Evolutionary conservation across 1,140 invertebrate species (phyloP).

Genomic region (Tetramorium parvispinum): DNA sequence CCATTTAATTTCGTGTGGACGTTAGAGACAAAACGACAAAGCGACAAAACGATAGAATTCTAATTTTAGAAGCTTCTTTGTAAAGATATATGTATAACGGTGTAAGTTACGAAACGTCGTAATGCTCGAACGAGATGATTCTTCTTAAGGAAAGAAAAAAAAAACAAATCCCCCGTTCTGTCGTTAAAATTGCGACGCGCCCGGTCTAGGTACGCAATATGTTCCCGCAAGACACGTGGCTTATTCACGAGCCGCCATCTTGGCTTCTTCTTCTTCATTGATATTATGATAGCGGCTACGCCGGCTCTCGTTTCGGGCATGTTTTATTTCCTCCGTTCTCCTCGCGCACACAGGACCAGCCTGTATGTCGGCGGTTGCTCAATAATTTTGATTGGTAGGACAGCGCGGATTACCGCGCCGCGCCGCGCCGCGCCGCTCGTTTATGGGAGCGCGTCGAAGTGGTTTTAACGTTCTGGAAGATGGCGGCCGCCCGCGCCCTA

Average conservation of each 20-base stretch:
- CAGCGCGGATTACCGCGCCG: slow-evolving; percentile 40
- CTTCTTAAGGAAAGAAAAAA: neutral
- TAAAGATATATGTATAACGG: neutral
- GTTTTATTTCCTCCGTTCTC: slow-evolving; percentile 5
- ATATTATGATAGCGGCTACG: neutral
- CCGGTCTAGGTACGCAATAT: neutral
- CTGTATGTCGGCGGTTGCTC: slow-evolving; percentile 35
- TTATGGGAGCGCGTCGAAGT: slow-evolving; percentile 72
- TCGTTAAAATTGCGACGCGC: neutral
- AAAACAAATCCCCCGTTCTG: neutral
- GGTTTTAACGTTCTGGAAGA: slow-evolving; percentile 76
- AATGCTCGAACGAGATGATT: neutral
- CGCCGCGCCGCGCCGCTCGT: slow-evolving; percentile 41
- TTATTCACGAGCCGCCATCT: slow-evolving; percentile 28
- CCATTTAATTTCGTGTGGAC: neutral
- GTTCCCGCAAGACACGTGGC: neutral
- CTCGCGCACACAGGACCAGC: neutral
- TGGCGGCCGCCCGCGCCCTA: slow-evolving; percentile 82
- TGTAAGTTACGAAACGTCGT: neutral
- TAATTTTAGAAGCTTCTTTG: neutral
- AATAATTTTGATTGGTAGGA: slow-evolving; percentile 61
- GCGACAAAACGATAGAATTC: neutral
- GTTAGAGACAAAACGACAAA: neutral
- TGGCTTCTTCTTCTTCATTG: slow-evolving; percentile 17
- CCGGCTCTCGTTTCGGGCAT: neutral